Conservation (phyloP, 2,113 vertebrate genomes). For the Crotalus helleri region DNA sequence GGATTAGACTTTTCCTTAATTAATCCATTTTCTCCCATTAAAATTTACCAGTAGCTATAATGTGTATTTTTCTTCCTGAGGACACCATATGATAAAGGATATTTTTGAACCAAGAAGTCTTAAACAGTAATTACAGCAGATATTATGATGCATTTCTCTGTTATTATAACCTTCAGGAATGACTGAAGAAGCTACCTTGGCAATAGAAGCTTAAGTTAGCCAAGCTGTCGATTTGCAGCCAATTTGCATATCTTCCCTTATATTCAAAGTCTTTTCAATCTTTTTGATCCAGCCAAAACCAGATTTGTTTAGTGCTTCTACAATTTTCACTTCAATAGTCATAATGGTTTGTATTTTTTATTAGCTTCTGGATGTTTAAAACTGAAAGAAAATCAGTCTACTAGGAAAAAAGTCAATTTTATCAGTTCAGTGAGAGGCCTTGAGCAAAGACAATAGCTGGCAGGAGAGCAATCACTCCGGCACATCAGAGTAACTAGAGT, state of each 20-base stretch:
- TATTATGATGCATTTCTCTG: conserved; percentile 5
- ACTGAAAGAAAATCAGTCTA: conserved; percentile 16
- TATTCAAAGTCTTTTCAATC: background rate
- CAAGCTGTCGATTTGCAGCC: background rate
- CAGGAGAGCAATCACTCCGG: background rate
- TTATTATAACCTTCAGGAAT: background rate
- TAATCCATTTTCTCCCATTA: background rate
- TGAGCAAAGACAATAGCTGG: conserved; percentile 25
- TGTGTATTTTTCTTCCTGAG: background rate
- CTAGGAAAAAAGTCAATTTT: conserved; percentile 20
- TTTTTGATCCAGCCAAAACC: background rate
- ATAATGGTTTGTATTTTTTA: conserved; percentile 29
- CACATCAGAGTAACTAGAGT: conserved; percentile 8
- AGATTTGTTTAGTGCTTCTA: fast-evolving
- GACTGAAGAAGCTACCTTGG: background rate
- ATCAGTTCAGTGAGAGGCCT: background rate
- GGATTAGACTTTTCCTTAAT: background rate
- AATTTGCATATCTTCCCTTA: background rate
- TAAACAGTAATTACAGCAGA: background rate
- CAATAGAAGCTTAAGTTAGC: background rate
- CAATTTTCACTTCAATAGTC: conserved; percentile 43
- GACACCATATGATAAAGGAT: background rate
- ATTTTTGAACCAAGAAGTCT: background rate
- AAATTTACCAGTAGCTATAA: background rate
- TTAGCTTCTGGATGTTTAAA: conserved; percentile 45